Evolutionary conservation across 2,888 invertebrate species (phyloP).

Genomic region (Listrodromus nycthemerus): DNA sequence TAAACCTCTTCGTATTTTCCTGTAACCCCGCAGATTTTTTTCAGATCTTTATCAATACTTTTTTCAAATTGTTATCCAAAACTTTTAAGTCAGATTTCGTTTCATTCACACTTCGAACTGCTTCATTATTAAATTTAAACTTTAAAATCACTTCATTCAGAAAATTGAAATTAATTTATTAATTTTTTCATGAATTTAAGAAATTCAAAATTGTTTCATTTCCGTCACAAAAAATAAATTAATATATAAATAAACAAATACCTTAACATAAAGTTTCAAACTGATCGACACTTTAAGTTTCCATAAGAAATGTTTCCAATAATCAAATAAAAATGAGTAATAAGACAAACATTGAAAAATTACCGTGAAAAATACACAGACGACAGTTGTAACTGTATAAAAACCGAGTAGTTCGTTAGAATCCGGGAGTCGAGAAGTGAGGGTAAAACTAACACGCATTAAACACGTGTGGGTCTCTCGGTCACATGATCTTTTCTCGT

Average conservation of each 20-base stretch:
- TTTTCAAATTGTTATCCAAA: background rate
- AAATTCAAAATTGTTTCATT: no score
- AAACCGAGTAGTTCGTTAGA: constrained; percentile 46
- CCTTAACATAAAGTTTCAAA: no score
- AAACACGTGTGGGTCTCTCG: constrained; percentile 61
- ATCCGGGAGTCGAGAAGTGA: constrained; percentile 65
- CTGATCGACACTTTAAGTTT: no score
- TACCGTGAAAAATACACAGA: background rate
- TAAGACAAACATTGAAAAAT: background rate
- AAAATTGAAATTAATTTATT: no score
- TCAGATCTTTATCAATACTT: background rate
- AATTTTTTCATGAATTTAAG: no score
- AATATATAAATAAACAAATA: no score
- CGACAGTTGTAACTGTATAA: background rate
- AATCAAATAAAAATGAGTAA: background rate
- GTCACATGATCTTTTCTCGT: constrained; percentile 63
- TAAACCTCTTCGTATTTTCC: constrained; percentile 1
- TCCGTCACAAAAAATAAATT: no score
- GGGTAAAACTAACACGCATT: constrained; percentile 58
- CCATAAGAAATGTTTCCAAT: background rate
- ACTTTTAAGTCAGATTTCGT: no score
- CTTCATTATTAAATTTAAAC: no score
- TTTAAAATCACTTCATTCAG: no score
- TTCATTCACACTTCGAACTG: no score
- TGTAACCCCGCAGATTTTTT: background rate